Evolutionary conservation across 2,888 invertebrate genomes (phyloP), one percentile per base, ranked within the genome.

Genomic region (Megamerina dolium): DNA sequence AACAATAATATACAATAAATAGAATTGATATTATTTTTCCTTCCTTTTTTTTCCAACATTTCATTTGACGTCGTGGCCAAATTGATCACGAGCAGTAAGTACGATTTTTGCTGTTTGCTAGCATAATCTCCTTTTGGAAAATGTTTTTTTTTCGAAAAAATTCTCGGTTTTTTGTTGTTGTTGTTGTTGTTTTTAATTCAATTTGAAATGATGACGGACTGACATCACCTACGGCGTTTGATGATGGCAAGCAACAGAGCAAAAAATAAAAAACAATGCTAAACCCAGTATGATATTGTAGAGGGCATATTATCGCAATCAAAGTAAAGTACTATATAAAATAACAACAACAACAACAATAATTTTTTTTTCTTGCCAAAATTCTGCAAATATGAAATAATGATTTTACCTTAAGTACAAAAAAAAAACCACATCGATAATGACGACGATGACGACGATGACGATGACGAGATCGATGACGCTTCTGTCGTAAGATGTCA

Each of bases 401-500:
- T n/a, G n/a, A n/a, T n/a, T n/a, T n/a, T n/a, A n/a, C n/a, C n/a
- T n/a, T n/a, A n/a, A n/a, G n/a, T n/a, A n/a, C n/a, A n/a, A n/a
- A n/a, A n/a, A n/a, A n/a, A n/a, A n/a, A n/a, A n/a, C n/a, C n/a
- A n/a, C n/a, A n/a, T n/a, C n/a, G n/a, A n/a, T n/a, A n/a, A 31
- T 32, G 26, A 26, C n/a, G 34, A 33, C 43, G 5, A 12, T 27
- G 12, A 19, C 21, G 20, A 21, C 21, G 27, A 13, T n/a, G 16
- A 41, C 20, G 27, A 27, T 21, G 29, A 29, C 13, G 30, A 18
- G 35, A 26, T 23, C 35, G 44, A 37, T 44, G 45, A 47, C 36
- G 48, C 46, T 51, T 48, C 48, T 49, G 45, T 45, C 37, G 45
- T 48, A 46, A 46, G 44, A 38, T 35, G 45, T 52, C 46, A 50